Evolutionary conservation across 2,888 invertebrate genomes (phyloP), one percentile per base, ranked within the genome.

Genomic region (Rhogogaster chlorosoma): DNA sequence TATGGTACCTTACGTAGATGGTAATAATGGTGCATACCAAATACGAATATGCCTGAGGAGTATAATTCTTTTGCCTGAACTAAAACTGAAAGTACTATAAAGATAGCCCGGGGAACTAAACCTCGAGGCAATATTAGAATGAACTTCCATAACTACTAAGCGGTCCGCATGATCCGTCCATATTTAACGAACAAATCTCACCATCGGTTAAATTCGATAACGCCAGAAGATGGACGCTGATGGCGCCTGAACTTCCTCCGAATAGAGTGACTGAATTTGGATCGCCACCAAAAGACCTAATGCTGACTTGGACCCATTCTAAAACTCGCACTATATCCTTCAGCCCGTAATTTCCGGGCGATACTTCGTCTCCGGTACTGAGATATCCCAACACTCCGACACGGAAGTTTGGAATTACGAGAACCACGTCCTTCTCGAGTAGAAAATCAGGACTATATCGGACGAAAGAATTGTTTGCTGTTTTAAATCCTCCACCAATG

Each of bases 281-380:
- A 75, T 75, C 75, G n/a, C 75, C 75, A 75, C 75, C 75, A 4
- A 75, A 75, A 42, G 38, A 75, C n/a, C 26, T 4, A 45, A 75
- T 75, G 26, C 32, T 75, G n/a, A 22, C 10, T 22, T 45, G 75
- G 45, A 45, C 26, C 75, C 75, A 75, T 45, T 75, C 45, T 9
- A 75, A 45, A 22, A 42, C 75, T 22, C 22, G 75, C 26, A 42
- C 42, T 6, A 45, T 45, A 29, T 75, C 75, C 29, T 75, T 75
- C 1, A 75, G 42, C 0, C 42, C 75, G 18, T 75, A 75, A 45
- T 75, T 75, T 45, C 75, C 75, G 45, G 75, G 75, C n/a, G 75
- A 7, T 15, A 75, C 45, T 29, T 75, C 75, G 15, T 75, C 75
- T 75, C 75, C 75, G 26, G 75, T 75, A 6, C 10, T 75, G 5